These are phyloP conservation scores for Eugnorisma glareosa DNA, from an alignment of 2,888 invertebrate species.

Conservation along the genomic window DNA sequence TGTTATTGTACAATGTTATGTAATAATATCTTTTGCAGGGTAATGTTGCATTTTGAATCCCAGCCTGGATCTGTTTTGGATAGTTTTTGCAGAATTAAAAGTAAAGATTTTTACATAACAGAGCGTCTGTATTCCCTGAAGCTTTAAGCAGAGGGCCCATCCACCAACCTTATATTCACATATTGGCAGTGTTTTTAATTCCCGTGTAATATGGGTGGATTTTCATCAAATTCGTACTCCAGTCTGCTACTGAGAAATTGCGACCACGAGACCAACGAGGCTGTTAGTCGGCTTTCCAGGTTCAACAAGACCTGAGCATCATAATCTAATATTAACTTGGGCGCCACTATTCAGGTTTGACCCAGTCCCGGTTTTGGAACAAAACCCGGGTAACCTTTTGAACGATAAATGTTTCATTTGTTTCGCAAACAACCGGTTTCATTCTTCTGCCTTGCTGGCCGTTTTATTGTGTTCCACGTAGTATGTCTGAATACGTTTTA, in stretches of 20 bases:
- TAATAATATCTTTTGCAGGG: background rate
- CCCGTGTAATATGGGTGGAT: background rate
- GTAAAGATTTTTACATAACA: background rate
- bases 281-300: background rate
- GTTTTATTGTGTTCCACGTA: background rate
- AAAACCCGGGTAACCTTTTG: conserved; percentile 36
- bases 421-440: conserved; percentile 8
- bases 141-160: background rate
- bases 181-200: background rate
- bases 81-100: background rate
- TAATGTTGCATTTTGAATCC: background rate
- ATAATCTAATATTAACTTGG: conserved; percentile 18
- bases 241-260: background rate
- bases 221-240: background rate
- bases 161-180: background rate
- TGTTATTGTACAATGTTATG: background rate
- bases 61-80: background rate
- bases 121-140: background rate
- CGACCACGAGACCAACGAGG: background rate
- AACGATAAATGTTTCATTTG: conserved; percentile 36
- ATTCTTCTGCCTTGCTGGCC: conserved; percentile 13
- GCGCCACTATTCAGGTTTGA: conserved; percentile 11
- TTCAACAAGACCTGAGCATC: background rate
- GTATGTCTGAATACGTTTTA: conserved; percentile 4
- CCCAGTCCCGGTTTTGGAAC: conserved; percentile 16